Evolutionary conservation across 2,113 vertebrate genomes (phyloP).

Genomic region (Leptocoma aspasia): DNA sequence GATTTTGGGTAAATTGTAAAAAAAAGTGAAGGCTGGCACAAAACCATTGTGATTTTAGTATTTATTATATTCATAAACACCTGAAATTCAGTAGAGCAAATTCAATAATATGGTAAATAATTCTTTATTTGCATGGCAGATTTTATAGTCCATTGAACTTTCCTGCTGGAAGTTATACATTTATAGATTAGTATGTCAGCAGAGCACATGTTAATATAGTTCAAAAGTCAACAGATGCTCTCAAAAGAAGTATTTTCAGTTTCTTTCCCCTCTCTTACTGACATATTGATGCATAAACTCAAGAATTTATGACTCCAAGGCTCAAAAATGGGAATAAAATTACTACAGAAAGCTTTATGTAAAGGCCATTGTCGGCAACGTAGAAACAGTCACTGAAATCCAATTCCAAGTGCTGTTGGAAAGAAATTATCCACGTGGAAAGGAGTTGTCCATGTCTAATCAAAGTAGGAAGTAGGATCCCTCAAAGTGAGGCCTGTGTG

Average conservation of each 20-base stretch:
- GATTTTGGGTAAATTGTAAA: not conserved
- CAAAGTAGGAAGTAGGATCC: not conserved
- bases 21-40: not conserved
- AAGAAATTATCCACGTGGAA: not conserved
- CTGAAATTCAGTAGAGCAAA: not conserved
- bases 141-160: not conserved
- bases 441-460: not conserved
- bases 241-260: not conserved
- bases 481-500: not conserved
- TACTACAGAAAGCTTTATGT: not conserved
- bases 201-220: not conserved
- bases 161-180: not conserved
- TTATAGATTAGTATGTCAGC: not conserved
- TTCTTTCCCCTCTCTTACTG: not conserved
- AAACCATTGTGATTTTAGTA: rapidly evolving
- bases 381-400: not conserved
- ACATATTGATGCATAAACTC: not conserved
- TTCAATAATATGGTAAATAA: not conserved
- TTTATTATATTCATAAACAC: not conserved
- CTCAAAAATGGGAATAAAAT: not conserved
- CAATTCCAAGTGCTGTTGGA: not conserved
- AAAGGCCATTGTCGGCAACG: rapidly evolving
- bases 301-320: not conserved
- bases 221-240: not conserved
- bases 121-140: not conserved